These are phyloP conservation scores for Falcaria lacertinaria DNA, from an alignment of 2,888 invertebrate genomes.

Conservation along the genomic window DNA sequence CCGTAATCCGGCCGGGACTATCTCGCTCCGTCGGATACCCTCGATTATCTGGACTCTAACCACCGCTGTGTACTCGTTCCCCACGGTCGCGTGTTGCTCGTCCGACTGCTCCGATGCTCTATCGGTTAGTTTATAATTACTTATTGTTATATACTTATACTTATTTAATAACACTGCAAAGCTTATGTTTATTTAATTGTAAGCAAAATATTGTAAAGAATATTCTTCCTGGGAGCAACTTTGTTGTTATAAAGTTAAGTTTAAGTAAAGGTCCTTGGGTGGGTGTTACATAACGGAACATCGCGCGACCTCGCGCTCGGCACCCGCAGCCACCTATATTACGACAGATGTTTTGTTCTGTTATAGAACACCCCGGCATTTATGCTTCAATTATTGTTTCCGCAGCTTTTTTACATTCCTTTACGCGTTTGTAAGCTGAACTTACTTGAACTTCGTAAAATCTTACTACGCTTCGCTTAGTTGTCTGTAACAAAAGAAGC, in stretches of 20 bases:
- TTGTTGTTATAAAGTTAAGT: constrained; percentile 17
- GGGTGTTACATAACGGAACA: constrained; percentile 48
- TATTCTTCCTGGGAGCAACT: constrained; percentile 4
- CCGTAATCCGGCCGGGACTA: constrained; percentile 38
- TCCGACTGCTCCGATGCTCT: constrained; percentile 73
- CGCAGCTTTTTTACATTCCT: too few relatives aligned
- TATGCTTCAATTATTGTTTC: constrained; percentile 17
- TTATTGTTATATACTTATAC: constrained; percentile 23
- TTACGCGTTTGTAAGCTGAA: too few relatives aligned
- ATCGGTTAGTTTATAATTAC: constrained; percentile 57
- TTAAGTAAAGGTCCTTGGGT: constrained; percentile 26
- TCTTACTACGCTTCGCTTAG: too few relatives aligned
- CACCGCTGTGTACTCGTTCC: constrained; percentile 41
- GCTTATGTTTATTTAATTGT: constrained; percentile 7
- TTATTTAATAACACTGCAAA: constrained; percentile 21
- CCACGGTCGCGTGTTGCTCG: constrained; percentile 67
- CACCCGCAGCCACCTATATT: constrained; percentile 24
- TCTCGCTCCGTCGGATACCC: constrained; percentile 30
- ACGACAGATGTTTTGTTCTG: constrained; percentile 27
- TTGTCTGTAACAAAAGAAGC: background rate
- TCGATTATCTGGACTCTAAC: constrained; percentile 35
- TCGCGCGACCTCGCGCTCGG: constrained; percentile 29
- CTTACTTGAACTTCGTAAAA: too few relatives aligned
- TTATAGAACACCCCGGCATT: constrained; percentile 24
- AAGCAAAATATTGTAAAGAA: constrained; percentile 5